Conservation (phyloP, 2,888 invertebrate genomes). For the Phoenoteleia sp. region DNA sequence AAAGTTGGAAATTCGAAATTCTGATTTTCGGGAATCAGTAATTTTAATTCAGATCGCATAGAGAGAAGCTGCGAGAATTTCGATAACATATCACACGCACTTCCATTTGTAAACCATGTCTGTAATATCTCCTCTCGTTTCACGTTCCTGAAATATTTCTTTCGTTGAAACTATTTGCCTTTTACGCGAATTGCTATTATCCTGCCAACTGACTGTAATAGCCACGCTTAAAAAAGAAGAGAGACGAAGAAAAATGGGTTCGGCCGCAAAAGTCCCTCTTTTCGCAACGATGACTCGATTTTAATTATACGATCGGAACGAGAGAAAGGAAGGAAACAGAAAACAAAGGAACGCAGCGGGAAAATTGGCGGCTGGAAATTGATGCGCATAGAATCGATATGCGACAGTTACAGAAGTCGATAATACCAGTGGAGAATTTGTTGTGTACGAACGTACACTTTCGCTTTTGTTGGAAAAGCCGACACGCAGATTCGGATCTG, state of each 20-base stretch:
- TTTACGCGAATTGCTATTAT: conserved; percentile 50
- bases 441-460: conserved; percentile 56
- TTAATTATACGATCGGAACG: conserved; percentile 67
- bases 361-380: conserved; percentile 69
- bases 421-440: conserved; percentile 64
- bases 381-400: conserved; percentile 66
- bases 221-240: conserved; percentile 23
- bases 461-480: conserved; percentile 70
- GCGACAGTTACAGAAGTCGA: conserved; percentile 68
- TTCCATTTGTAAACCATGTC: neutral
- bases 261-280: conserved; percentile 45
- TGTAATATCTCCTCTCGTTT: conserved; percentile 23
- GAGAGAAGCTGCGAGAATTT: too few species aligned
- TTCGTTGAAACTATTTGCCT: conserved; percentile 36
- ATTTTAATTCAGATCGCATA: too few species aligned
- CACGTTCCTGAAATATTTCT: conserved; percentile 29
- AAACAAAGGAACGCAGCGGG: conserved; percentile 65
- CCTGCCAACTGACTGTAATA: conserved; percentile 46
- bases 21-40: too few species aligned
- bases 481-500: conserved; percentile 83
- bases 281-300: conserved; percentile 50
- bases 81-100: neutral
- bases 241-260: conserved; percentile 45
- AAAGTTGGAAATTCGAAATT: too few species aligned
- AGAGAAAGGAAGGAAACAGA: conserved; percentile 54